These are phyloP conservation scores for Sinopyrophorus schimmeli DNA, from an alignment of 2,888 invertebrate species.

Conservation along the genomic window DNA sequence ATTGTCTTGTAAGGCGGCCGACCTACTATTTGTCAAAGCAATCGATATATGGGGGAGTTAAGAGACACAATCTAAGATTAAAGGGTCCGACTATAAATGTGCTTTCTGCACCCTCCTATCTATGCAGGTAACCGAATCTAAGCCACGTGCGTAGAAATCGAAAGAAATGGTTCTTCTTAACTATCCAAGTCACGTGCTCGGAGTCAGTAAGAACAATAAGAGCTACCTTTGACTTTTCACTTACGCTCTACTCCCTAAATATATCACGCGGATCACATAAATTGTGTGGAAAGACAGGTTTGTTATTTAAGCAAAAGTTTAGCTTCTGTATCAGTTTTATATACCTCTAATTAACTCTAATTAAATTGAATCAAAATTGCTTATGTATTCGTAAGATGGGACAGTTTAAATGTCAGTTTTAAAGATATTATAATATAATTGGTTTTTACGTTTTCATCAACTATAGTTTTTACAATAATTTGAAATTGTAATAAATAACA, in stretches of 20 bases:
- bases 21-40: background rate
- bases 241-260: conserved; percentile 41
- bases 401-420: too few relatives aligned
- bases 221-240: conserved; percentile 43
- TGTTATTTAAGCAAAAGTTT: conserved; percentile 10
- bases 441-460: too few relatives aligned
- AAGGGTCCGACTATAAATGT: conserved; percentile 28
- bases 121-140: conserved; percentile 38
- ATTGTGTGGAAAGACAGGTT: conserved; percentile 26
- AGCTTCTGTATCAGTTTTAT: background rate
- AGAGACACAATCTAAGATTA: conserved; percentile 26
- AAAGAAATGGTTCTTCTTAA: conserved; percentile 22
- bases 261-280: conserved; percentile 34
- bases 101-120: conserved; percentile 23
- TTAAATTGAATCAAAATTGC: too few relatives aligned
- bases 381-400: too few relatives aligned
- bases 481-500: too few relatives aligned
- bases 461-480: too few relatives aligned
- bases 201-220: conserved; percentile 41
- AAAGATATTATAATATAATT: too few relatives aligned
- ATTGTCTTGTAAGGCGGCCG: background rate
- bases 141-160: conserved; percentile 36
- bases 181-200: conserved; percentile 23
- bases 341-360: too few relatives aligned
- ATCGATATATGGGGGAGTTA: conserved; percentile 12